These are phyloP conservation scores for Caenorhabditis becei DNA, from an alignment of 2,888 invertebrate species.

Conservation along the genomic window DNA sequence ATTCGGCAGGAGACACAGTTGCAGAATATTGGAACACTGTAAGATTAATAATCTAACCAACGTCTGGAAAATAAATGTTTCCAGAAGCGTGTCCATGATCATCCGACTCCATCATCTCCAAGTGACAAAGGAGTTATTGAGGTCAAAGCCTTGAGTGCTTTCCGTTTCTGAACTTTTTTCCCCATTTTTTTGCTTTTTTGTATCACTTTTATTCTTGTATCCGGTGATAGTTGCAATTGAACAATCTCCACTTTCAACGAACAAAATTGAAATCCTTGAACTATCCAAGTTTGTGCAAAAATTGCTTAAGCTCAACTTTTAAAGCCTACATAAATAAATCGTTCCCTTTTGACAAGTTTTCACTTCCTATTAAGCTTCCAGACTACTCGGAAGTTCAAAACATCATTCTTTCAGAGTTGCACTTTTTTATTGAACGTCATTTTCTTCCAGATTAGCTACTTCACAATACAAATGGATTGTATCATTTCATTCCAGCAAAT, in stretches of 20 bases:
- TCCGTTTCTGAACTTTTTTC: conserved; percentile 23
- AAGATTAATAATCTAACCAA: background rate
- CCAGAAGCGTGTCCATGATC: conserved; percentile 15
- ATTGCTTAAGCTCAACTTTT: too few relatives aligned
- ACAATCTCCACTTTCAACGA: background rate
- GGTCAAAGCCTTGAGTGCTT: conserved; percentile 4
- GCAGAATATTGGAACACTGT: conserved; percentile 53
- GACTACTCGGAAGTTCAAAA: too few relatives aligned
- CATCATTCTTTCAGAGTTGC: too few relatives aligned
- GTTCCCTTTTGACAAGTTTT: too few relatives aligned
- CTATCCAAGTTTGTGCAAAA: too few relatives aligned
- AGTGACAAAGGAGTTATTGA: conserved; percentile 49
- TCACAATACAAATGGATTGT: too few relatives aligned
- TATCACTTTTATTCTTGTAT: too few relatives aligned
- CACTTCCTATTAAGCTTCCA: too few relatives aligned
- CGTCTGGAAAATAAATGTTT: conserved; percentile 6
- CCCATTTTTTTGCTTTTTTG: background rate
- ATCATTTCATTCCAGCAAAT: too few relatives aligned
- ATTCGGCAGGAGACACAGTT: conserved; percentile 47
- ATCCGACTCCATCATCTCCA: conserved; percentile 36
- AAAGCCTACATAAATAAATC: too few relatives aligned
- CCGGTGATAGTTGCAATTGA: background rate
- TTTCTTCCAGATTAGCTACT: too few relatives aligned
- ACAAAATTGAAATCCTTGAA: background rate
- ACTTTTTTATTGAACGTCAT: too few relatives aligned